phyloP scores from a whole-genome alignment of 2,797 vertebrate genomes.

The Myoxocephalus aenaeus region DNA sequence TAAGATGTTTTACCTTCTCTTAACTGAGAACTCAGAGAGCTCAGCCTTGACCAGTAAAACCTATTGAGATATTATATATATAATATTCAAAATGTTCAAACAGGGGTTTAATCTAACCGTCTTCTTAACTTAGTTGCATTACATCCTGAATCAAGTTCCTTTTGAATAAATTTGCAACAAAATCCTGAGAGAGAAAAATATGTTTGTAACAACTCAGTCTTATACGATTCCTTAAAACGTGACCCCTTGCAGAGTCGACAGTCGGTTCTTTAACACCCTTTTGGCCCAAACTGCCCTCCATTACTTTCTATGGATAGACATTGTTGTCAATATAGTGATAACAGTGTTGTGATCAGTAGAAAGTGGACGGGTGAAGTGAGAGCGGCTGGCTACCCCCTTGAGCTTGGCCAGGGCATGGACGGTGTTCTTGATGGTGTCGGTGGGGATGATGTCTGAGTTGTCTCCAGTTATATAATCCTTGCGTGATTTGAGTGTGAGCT shows the following conservation, averaged over 20 bases:
- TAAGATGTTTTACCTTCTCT: too few relatives aligned
- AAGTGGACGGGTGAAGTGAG: not conserved
- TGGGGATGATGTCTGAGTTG: conserved; percentile 94
- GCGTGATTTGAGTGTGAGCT: conserved; percentile 88
- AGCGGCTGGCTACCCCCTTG: conserved; percentile 87
- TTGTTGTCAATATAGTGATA: not conserved
- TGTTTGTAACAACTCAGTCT: not conserved
- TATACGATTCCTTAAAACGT: not conserved
- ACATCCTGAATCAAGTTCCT: too few relatives aligned
- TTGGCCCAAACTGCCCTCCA: fast-evolving
- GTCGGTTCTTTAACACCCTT: not conserved
- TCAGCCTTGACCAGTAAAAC: not conserved
- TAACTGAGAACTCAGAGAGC: not conserved
- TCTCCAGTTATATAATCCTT: conserved; percentile 92
- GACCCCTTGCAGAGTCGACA: not conserved
- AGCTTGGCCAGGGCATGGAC: conserved; percentile 92
- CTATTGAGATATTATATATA: not conserved
- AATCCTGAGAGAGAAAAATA: too few relatives aligned
- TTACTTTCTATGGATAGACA: not conserved
- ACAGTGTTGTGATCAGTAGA: not conserved
- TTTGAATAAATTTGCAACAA: too few relatives aligned
- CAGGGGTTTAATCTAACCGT: too few relatives aligned
- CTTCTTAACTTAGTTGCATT: not conserved
- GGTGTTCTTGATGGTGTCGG: conserved; percentile 97
- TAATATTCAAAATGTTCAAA: not conserved